Evolutionary conservation across 2,888 invertebrate genomes (phyloP).

Genomic region (Strigamia crassipes): DNA sequence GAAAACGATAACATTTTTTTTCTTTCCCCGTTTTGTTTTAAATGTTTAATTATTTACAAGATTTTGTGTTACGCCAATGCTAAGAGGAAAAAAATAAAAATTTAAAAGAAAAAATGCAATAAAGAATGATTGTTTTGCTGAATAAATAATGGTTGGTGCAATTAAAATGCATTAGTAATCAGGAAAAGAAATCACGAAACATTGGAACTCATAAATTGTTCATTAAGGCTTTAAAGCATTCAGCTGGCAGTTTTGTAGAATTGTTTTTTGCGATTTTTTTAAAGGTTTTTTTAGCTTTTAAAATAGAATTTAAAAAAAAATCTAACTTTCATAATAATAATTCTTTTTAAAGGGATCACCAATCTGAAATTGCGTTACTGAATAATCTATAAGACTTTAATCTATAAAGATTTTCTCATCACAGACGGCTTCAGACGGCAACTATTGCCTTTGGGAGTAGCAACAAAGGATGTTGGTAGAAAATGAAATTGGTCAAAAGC

Average conservation of each 20-base stretch:
- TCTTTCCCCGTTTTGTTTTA: neutral
- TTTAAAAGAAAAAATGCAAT: neutral
- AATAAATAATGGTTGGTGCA: neutral
- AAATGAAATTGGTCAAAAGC: slow-evolving; percentile 28
- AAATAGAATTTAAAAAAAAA: too few relatives aligned
- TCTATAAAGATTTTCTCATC: neutral
- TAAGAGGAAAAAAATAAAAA: neutral
- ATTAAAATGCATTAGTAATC: neutral
- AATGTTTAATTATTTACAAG: neutral
- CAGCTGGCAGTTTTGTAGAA: too few relatives aligned
- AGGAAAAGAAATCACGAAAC: neutral
- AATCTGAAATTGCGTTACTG: too few relatives aligned
- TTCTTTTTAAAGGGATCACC: too few relatives aligned
- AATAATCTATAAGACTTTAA: too few relatives aligned
- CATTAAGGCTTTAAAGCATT: too few relatives aligned
- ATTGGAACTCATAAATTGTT: neutral
- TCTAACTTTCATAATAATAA: too few relatives aligned
- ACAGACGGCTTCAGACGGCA: neutral
- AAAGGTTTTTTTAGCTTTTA: too few relatives aligned
- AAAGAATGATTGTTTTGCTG: neutral
- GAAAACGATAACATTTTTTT: neutral
- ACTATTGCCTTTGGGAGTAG: neutral
- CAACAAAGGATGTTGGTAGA: neutral
- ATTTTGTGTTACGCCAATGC: neutral
- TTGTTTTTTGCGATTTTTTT: too few relatives aligned